Percentiles rank a stretch among this genome's conserved stretches.
Conservation (phyloP, 2,888 invertebrate species). For the Eremobia ochroleuca region DNA sequence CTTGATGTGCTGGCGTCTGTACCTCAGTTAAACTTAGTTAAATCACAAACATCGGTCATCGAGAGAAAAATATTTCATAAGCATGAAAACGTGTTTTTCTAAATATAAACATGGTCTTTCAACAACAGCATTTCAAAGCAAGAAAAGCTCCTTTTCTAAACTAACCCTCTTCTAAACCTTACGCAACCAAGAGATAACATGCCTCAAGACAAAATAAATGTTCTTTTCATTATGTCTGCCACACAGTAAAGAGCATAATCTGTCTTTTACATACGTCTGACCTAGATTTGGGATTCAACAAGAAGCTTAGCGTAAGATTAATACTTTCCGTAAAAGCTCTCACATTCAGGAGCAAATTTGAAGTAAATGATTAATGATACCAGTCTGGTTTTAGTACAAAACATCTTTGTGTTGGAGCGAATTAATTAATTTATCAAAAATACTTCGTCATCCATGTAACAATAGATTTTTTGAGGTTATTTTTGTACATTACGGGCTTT, state of each 20-base stretch:
- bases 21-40: not conserved
- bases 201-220: conserved; percentile 33
- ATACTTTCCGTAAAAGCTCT: conserved; percentile 51
- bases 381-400: conserved; percentile 41
- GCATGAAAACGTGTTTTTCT: not conserved
- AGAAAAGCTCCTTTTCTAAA: not conserved
- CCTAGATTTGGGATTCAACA: conserved; percentile 54
- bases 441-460: conserved; percentile 43
- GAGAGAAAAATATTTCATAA: not conserved
- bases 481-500: conserved; percentile 10
- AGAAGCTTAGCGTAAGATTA: conserved; percentile 51
- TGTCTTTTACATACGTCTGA: conserved; percentile 53
- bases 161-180: not conserved
- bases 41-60: not conserved
- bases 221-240: conserved; percentile 39
- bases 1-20: no score
- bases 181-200: conserved; percentile 21
- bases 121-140: conserved; percentile 22
- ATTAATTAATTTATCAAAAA: conserved; percentile 43
- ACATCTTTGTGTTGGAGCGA: conserved; percentile 33
- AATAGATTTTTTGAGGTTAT: conserved; percentile 28
- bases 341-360: conserved; percentile 40
- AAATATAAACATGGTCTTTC: conserved; percentile 19
- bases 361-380: conserved; percentile 58
- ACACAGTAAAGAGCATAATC: conserved; percentile 45